Percentiles rank a stretch among this genome's conserved stretches.
phyloP scores from a whole-genome alignment of 2,888 invertebrate species.

The Lycaena phlaeas region DNA sequence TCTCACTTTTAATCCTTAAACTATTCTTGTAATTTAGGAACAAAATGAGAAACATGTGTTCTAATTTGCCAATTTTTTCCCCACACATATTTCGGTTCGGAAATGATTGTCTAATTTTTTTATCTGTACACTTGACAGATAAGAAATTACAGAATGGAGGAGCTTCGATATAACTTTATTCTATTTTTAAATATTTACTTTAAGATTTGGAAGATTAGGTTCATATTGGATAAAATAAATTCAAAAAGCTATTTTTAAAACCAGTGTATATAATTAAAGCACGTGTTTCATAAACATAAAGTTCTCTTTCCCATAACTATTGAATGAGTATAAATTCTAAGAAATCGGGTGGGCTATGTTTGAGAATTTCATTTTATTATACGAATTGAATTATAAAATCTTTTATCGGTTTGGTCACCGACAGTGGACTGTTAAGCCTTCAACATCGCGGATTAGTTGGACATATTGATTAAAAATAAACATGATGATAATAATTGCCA shows the following conservation, averaged over 20 bases:
- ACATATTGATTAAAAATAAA: no score
- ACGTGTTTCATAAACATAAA: constrained; percentile 3
- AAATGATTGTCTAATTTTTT: constrained; percentile 6
- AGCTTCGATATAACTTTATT: not conserved
- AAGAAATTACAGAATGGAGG: constrained; percentile 6
- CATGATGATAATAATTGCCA: no score
- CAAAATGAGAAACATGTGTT: constrained; percentile 1
- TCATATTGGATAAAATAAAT: not conserved
- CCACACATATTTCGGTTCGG: constrained; percentile 4
- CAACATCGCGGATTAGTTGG: no score
- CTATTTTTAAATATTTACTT: not conserved
- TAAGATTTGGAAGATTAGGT: not conserved
- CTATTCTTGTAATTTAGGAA: no score
- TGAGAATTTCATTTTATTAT: constrained; percentile 3
- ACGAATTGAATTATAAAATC: constrained; percentile 7
- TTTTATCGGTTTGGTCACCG: not conserved
- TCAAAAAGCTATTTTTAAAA: not conserved
- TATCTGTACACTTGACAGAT: constrained; percentile 5
- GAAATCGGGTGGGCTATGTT: constrained; percentile 5
- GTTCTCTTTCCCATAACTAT: not conserved
- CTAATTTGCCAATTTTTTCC: constrained; percentile 6
- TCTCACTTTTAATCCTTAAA: no score
- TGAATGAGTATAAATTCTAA: not conserved
- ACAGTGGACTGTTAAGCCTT: constrained; percentile 2
- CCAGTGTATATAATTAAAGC: not conserved